phyloP scores from a whole-genome alignment of 2,113 vertebrate genomes.

The Cheilinus undulatus region DNA sequence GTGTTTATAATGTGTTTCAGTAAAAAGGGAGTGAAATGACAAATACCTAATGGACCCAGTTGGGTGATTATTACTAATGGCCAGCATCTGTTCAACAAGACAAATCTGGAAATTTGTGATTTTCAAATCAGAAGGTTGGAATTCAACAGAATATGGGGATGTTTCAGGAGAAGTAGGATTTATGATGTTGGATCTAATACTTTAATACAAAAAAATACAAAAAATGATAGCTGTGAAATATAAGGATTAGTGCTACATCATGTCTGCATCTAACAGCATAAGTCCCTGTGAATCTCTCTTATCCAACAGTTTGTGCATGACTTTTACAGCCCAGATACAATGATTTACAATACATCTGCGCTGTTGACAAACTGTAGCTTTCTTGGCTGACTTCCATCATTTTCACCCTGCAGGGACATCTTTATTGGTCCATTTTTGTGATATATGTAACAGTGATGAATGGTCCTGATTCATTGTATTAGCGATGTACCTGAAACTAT shows the following conservation, averaged over 20 bases:
- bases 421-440: constrained; percentile 23
- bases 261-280: too few species aligned
- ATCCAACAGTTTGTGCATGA: background rate
- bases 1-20: constrained; percentile 9
- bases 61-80: constrained; percentile 20
- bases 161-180: background rate
- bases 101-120: background rate
- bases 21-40: background rate
- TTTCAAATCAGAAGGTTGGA: background rate
- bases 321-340: background rate
- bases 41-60: constrained; percentile 1
- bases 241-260: background rate
- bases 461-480: background rate
- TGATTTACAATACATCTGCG: constrained; percentile 36
- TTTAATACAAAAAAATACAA: too few species aligned
- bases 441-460: constrained; percentile 2
- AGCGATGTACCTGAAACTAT: too few species aligned
- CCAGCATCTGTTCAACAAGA: constrained; percentile 18
- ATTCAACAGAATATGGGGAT: background rate
- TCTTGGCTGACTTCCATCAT: background rate
- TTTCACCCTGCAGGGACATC: constrained; percentile 12
- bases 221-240: background rate
- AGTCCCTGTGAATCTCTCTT: background rate
- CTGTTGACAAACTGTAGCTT: background rate
- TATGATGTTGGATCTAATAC: too few species aligned